Evolutionary conservation across 1,140 invertebrate genomes (phyloP).

Genomic region (Hypsibius dujardini): DNA sequence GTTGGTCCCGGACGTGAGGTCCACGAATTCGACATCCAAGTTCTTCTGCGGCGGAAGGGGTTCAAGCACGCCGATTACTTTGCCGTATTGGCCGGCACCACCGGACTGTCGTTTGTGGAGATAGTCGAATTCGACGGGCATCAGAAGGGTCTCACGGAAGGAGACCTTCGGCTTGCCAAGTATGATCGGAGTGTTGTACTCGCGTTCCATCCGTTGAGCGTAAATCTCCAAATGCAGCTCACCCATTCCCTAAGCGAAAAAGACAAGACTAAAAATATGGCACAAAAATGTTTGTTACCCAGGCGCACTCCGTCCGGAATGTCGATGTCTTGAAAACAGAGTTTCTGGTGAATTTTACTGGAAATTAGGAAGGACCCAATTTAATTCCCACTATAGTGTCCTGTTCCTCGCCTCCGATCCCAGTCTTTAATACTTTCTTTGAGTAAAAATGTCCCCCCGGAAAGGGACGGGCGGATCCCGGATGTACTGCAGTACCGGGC

Average conservation of each 20-base stretch:
- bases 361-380: no score
- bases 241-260: conserved; percentile 85
- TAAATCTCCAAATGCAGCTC: conserved; percentile 96
- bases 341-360: no score
- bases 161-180: conserved; percentile 95
- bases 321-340: no score
- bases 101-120: conserved; percentile 93
- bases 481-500: conserved; percentile 4
- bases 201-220: conserved; percentile 75
- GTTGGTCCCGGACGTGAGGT: conserved; percentile 84
- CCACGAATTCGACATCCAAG: conserved; percentile 55
- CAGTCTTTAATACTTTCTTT: neutral
- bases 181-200: conserved; percentile 77
- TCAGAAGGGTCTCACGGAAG: conserved; percentile 59
- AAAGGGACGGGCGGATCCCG: conserved; percentile 3
- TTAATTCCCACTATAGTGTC: no score
- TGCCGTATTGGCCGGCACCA: conserved; percentile 81
- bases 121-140: conserved; percentile 69
- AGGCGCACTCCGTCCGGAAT: no score
- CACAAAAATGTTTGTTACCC: no score
- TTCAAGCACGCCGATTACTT: conserved; percentile 59
- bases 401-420: no score
- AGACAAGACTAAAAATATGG: conserved; percentile 17
- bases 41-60: conserved; percentile 65
- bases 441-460: neutral